phyloP scores from a whole-genome alignment of 1,140 invertebrate genomes.

The Dolichoris vasculosae region DNA sequence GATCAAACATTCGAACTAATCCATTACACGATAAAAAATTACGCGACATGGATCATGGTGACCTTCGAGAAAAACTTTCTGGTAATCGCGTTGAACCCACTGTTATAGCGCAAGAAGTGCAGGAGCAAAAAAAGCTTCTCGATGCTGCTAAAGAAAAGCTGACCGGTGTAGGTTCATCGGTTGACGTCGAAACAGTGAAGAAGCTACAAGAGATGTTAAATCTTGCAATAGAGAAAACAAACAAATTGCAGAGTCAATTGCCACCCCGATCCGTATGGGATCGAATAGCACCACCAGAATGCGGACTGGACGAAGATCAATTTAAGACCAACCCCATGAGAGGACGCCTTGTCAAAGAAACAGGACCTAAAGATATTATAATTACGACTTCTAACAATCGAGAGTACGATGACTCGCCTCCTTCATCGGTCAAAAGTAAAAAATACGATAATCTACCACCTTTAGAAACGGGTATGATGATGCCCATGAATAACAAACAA shows the following conservation, averaged over 20 bases:
- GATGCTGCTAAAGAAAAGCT: constrained; percentile 68
- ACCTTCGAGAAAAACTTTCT: constrained; percentile 66
- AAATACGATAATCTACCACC: constrained; percentile 61
- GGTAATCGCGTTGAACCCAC: constrained; percentile 57
- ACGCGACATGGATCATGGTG: constrained; percentile 58
- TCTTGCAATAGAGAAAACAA: constrained; percentile 69
- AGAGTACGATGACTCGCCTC: background rate
- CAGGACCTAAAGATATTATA: constrained; percentile 60
- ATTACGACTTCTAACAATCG: constrained; percentile 65
- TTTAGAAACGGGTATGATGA: constrained; percentile 57
- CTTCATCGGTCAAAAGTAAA: constrained; percentile 45
- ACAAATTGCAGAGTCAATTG: constrained; percentile 68
- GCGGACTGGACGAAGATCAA: constrained; percentile 21
- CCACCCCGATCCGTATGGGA: constrained; percentile 71
- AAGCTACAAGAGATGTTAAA: constrained; percentile 69
- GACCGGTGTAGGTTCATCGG: constrained; percentile 55
- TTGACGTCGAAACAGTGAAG: constrained; percentile 67
- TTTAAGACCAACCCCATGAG: constrained; percentile 55
- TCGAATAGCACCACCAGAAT: constrained; percentile 67
- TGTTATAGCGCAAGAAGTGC: constrained; percentile 64
- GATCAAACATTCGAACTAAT: constrained; percentile 43
- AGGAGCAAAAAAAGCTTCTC: constrained; percentile 68
- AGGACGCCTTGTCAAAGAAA: constrained; percentile 65
- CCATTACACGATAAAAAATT: constrained; percentile 62
- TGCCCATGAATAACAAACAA: constrained; percentile 50